These are phyloP conservation scores for Callocephalon fimbriatum DNA, from an alignment of 2,113 vertebrate genomes.

Conservation along the genomic window DNA sequence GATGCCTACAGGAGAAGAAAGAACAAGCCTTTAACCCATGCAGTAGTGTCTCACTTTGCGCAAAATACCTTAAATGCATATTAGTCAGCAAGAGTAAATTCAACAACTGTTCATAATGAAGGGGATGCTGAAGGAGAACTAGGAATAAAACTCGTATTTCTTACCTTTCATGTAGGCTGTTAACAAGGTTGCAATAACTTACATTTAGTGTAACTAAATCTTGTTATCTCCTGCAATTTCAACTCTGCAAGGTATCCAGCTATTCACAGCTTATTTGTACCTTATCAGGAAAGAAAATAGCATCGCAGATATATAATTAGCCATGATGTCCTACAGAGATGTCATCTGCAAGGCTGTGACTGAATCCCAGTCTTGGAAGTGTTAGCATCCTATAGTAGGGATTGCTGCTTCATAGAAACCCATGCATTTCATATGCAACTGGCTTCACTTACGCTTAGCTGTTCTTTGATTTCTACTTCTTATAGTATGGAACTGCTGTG, in stretches of 20 bases:
- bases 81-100: background rate
- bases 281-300: conserved; percentile 3
- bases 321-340: background rate
- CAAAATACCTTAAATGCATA: background rate
- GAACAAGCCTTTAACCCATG: background rate
- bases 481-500: background rate
- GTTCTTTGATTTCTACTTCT: background rate
- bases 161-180: background rate
- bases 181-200: background rate
- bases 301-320: background rate
- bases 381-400: background rate
- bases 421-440: background rate
- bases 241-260: background rate
- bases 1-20: background rate
- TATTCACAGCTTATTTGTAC: background rate
- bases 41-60: background rate
- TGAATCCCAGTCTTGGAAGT: background rate
- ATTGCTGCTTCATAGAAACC: background rate
- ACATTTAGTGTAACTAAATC: conserved; percentile 9
- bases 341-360: background rate
- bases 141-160: background rate
- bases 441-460: background rate
- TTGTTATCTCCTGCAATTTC: background rate
- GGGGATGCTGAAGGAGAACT: background rate
- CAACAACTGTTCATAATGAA: background rate